A percentile compares a stretch with the other conserved stretches of the same genome.
These are phyloP conservation scores for Pelecanus crispus DNA, from an alignment of 2,113 vertebrate genomes.

Conservation along the genomic window DNA sequence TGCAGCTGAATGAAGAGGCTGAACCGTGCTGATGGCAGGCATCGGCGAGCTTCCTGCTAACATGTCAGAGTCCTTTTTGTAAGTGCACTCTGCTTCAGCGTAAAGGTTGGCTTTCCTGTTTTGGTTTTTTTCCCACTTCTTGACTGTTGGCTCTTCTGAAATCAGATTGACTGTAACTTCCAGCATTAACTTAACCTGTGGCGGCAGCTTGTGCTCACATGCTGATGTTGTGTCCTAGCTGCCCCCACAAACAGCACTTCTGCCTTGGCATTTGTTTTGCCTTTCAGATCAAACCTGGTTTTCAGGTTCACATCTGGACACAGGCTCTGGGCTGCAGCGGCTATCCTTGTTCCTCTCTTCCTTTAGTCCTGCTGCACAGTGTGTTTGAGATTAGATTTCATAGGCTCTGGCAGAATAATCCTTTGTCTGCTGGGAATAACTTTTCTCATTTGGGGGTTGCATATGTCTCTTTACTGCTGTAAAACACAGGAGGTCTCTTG, in stretches of 20 bases:
- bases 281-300: not conserved
- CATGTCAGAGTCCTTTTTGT: accelerated
- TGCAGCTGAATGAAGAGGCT: not conserved
- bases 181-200: not conserved
- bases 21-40: not conserved
- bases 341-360: not conserved
- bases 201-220: not conserved
- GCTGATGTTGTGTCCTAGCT: not conserved
- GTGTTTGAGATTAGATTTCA: not conserved
- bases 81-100: accelerated
- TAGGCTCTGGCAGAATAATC: accelerated
- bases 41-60: not conserved
- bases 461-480: not conserved
- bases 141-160: not conserved
- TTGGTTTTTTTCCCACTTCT: not conserved
- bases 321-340: not conserved
- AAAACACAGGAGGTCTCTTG: not conserved
- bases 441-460: not conserved
- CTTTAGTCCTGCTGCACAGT: accelerated
- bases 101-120: not conserved
- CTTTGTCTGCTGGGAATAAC: not conserved
- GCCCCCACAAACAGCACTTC: not conserved
- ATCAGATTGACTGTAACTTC: not conserved
- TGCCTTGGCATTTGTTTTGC: not conserved
- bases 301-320: not conserved